These are phyloP conservation scores for Sturnus vulgaris DNA, from an alignment of 2,113 vertebrate species.

Conservation along the genomic window DNA sequence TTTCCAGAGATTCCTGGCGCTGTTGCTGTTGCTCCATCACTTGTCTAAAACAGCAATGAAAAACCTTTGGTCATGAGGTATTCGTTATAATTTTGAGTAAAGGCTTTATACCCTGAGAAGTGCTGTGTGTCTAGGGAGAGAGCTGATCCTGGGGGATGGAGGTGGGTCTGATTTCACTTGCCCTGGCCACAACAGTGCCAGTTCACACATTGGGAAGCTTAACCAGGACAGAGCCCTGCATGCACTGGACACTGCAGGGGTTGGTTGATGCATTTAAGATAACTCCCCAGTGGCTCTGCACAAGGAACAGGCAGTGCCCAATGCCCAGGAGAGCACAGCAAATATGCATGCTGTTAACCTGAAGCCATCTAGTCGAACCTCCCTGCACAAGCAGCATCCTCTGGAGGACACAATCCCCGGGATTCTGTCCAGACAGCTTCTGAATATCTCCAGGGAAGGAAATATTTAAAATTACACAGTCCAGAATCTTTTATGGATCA, in stretches of 20 bases:
- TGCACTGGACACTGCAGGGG: background rate
- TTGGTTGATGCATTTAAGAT: background rate
- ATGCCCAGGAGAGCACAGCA: background rate
- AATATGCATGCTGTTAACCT: background rate
- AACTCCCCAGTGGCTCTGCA: background rate
- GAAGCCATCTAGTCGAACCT: background rate
- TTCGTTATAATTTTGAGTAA: background rate
- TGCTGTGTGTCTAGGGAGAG: background rate
- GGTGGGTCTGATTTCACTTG: background rate
- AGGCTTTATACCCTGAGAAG: background rate
- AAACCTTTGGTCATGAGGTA: background rate
- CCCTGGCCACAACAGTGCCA: background rate
- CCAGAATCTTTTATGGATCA: background rate
- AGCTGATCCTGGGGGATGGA: background rate
- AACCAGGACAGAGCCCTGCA: background rate
- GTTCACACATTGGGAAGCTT: rapidly evolving
- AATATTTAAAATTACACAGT: background rate
- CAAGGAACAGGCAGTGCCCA: background rate
- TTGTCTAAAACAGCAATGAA: conserved; percentile 78
- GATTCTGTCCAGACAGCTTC: background rate
- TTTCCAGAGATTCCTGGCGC: conserved; percentile 91
- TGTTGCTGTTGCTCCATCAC: conserved; percentile 90
- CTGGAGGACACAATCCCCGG: background rate
- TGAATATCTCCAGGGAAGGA: background rate
- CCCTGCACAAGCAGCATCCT: background rate